Percentiles rank a stretch among this genome's conserved stretches.
These are phyloP conservation scores for Hoplias malabaricus DNA, from an alignment of 2,113 vertebrate genomes.

Conservation along the genomic window DNA sequence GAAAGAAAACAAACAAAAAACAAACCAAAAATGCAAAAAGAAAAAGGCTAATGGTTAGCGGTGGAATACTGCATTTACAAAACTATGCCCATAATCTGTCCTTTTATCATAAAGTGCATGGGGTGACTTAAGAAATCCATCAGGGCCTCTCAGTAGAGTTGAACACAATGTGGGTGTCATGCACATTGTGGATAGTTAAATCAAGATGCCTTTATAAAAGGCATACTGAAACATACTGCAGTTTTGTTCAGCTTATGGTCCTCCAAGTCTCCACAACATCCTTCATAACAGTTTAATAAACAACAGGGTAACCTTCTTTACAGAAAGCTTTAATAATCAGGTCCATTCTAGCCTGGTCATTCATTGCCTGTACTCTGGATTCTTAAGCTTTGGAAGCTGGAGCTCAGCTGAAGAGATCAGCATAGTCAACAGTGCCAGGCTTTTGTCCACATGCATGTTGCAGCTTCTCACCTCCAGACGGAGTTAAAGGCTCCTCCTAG, in stretches of 20 bases:
- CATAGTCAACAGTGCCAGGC: slow-evolving; percentile 44
- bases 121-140: neutral
- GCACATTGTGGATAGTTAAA: neutral
- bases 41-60: neutral
- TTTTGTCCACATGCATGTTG: slow-evolving; percentile 53
- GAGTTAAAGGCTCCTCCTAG: slow-evolving; percentile 58
- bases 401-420: slow-evolving; percentile 54
- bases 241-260: neutral
- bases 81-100: neutral
- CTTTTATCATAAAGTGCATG: neutral
- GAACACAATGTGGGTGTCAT: neutral
- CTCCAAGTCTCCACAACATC: too few species aligned
- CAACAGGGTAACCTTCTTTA: neutral
- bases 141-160: neutral
- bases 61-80: neutral
- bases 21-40: neutral
- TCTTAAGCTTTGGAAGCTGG: neutral
- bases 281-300: neutral
- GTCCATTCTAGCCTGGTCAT: neutral
- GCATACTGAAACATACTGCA: neutral
- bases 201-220: neutral
- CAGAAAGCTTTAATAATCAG: neutral
- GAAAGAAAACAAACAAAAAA: too few species aligned
- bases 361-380: too few species aligned
- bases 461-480: slow-evolving; percentile 53